These are phyloP conservation scores for Scolopax mira DNA, from an alignment of 2,113 vertebrate species.

Conservation along the genomic window DNA sequence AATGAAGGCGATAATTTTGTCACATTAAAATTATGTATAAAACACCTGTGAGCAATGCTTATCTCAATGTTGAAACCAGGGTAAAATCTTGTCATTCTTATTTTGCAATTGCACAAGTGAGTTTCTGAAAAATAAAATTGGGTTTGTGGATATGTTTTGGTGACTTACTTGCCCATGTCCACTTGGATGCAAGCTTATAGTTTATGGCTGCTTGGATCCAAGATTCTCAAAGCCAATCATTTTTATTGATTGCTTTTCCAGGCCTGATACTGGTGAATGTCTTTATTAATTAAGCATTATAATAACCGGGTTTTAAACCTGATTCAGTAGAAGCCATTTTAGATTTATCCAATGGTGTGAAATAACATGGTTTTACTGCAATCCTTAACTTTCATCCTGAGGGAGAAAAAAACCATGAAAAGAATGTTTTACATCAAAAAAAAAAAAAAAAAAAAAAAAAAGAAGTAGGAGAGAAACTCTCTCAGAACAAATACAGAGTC, in stretches of 20 bases:
- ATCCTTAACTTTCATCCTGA: background rate
- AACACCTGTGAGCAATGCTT: background rate
- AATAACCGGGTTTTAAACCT: background rate
- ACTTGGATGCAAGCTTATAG: background rate
- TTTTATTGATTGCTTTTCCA: background rate
- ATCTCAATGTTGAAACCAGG: background rate
- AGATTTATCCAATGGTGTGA: background rate
- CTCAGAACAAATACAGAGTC: background rate
- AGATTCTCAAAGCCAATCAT: background rate
- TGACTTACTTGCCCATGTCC: background rate
- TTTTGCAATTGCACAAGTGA: background rate
- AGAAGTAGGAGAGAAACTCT: background rate
- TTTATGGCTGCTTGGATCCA: background rate
- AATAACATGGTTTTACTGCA: background rate
- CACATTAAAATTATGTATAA: background rate
- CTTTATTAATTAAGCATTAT: background rate
- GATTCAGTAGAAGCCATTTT: background rate
- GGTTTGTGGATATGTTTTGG: background rate
- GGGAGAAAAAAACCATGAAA: fast-evolving
- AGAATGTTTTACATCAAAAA: background rate
- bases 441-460: background rate
- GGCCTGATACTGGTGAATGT: background rate
- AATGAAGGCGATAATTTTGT: background rate
- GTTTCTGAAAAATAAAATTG: background rate
- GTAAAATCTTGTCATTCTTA: background rate